A percentile compares a stretch with the other conserved stretches of the same genome.
These are phyloP conservation scores for Equus przewalskii DNA, from an alignment of 2,113 vertebrate genomes.

Conservation along the genomic window DNA sequence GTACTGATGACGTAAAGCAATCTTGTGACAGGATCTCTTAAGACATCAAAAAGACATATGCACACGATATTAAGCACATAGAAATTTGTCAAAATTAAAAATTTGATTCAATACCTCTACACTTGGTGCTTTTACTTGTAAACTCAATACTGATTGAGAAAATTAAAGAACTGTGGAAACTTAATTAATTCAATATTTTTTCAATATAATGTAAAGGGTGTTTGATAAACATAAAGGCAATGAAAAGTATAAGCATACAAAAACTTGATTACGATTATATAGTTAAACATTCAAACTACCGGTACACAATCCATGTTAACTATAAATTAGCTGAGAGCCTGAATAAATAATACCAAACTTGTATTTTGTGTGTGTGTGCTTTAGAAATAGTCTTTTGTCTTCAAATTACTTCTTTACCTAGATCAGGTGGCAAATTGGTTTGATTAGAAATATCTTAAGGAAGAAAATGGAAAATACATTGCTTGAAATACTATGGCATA, in stretches of 20 bases:
- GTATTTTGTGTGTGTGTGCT: background rate
- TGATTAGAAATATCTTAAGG: constrained; percentile 30
- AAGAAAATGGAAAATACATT: background rate
- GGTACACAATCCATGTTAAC: constrained; percentile 59
- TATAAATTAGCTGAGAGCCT: background rate
- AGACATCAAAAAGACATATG: constrained; percentile 63
- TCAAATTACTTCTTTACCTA: background rate
- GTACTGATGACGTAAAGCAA: constrained; percentile 65
- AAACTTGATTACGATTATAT: constrained; percentile 74
- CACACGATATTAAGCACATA: constrained; percentile 80
- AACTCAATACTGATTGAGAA: constrained; percentile 75
- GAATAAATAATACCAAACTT: background rate
- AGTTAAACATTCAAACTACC: constrained; percentile 64
- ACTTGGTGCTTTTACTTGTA: constrained; percentile 76
- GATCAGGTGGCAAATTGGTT: background rate
- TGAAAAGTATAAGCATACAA: constrained; percentile 73
- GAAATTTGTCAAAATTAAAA: constrained; percentile 73
- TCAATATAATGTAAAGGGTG: constrained; percentile 52
- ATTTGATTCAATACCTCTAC: background rate
- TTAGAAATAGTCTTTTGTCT: background rate
- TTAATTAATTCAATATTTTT: constrained; percentile 78
- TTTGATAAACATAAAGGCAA: constrained; percentile 79
- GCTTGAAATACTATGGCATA: background rate
- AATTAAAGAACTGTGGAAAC: constrained; percentile 80
- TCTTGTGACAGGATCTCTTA: constrained; percentile 68